phyloP scores from a whole-genome alignment of 2,888 invertebrate species.

The Protodeltote pygarga region DNA sequence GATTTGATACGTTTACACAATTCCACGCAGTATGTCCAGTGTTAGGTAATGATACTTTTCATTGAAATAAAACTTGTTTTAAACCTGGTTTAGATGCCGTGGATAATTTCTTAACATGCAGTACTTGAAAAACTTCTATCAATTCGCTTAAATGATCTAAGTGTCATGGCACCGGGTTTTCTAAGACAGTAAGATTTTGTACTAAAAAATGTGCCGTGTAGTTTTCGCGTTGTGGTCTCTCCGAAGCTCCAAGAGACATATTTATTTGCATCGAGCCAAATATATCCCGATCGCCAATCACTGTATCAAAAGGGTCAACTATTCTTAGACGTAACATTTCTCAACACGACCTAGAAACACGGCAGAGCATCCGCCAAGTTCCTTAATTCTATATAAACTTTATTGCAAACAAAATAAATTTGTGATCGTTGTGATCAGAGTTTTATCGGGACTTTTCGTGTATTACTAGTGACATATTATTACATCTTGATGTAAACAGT shows the following conservation, averaged over 20 bases:
- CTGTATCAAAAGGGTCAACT: no score
- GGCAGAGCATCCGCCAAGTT: no score
- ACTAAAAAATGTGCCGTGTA: no score
- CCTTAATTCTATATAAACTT: not conserved
- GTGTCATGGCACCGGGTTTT: no score
- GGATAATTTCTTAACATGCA: not conserved
- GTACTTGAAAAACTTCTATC: not conserved
- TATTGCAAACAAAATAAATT: not conserved
- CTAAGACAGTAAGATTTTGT: no score
- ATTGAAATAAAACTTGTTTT: slow-evolving; percentile 26
- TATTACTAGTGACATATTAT: slow-evolving; percentile 22
- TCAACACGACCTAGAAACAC: not conserved
- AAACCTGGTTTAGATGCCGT: not conserved
- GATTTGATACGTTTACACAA: slow-evolving; percentile 38
- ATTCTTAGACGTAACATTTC: no score
- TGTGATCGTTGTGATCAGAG: not conserved
- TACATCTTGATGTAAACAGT: slow-evolving; percentile 35
- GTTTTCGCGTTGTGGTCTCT: no score
- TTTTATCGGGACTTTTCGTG: not conserved
- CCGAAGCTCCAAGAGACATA: no score
- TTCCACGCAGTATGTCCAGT: slow-evolving; percentile 11
- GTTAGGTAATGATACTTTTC: slow-evolving; percentile 28
- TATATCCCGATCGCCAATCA: no score
- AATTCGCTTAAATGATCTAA: no score
- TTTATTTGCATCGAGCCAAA: no score